Evolutionary conservation across 1,140 invertebrate genomes (phyloP).

Genomic region (Zaprionus capensis): DNA sequence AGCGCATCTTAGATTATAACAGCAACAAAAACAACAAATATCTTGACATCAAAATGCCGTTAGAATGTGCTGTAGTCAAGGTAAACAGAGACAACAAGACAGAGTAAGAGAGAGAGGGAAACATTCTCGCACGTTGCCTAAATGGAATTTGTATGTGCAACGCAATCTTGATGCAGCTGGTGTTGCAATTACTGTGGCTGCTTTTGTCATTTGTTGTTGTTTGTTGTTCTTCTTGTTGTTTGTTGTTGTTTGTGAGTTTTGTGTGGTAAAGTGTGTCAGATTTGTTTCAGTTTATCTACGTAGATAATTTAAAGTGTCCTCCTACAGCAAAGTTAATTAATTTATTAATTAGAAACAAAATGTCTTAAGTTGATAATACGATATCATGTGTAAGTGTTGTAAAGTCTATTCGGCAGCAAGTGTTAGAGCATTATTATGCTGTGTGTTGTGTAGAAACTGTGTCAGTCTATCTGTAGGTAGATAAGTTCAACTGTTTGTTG

Average conservation of each 20-base stretch:
- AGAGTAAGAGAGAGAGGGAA: neutral
- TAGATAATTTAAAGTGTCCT: neutral
- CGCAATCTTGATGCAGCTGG: neutral
- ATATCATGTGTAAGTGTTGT: neutral
- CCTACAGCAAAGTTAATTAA: neutral
- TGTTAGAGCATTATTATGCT: neutral
- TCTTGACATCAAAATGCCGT: constrained; percentile 49
- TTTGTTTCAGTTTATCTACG: neutral
- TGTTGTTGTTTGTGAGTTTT: neutral
- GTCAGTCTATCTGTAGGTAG: neutral
- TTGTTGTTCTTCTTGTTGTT: neutral
- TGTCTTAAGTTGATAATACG: neutral
- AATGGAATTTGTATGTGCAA: constrained; percentile 28
- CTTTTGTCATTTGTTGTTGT: neutral
- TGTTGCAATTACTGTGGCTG: neutral
- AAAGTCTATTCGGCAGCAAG: neutral
- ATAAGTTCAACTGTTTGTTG: no score
- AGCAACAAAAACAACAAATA: constrained; percentile 13
- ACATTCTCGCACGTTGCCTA: constrained; percentile 14
- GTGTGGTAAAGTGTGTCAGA: constrained; percentile 9
- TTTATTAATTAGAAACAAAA: neutral
- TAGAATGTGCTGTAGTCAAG: constrained; percentile 17
- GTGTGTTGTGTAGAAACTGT: neutral
- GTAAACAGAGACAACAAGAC: constrained; percentile 31
- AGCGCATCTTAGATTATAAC: constrained; percentile 23